Conservation (phyloP, 2,797 vertebrate species). For the Pantherophis alleghaniensis region DNA sequence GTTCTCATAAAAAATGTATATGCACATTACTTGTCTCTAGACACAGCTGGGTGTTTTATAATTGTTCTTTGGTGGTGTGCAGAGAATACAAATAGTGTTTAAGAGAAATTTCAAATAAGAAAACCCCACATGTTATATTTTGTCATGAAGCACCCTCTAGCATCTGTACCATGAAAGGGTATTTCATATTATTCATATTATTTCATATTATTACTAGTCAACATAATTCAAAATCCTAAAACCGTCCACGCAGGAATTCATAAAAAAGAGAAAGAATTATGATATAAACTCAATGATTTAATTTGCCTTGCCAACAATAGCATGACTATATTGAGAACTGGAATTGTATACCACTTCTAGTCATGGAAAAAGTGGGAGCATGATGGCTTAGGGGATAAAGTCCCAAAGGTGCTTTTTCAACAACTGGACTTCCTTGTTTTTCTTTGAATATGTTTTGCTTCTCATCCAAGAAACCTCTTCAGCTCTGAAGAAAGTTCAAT, state of each 20-base stretch:
- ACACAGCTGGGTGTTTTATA: neutral
- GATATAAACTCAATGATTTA: neutral
- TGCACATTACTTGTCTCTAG: neutral
- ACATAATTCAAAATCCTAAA: neutral
- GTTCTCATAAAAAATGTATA: conserved; percentile 5
- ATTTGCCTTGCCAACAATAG: neutral
- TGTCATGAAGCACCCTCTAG: neutral
- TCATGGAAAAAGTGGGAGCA: neutral
- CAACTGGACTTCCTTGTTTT: too few relatives aligned
- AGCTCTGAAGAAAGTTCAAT: too few relatives aligned
- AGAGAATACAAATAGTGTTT: conserved; percentile 1
- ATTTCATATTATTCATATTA: neutral
- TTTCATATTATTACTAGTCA: neutral
- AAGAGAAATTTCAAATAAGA: neutral
- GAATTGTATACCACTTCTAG: neutral
- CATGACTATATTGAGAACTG: neutral
- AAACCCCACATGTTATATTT: neutral
- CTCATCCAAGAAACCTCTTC: too few relatives aligned
- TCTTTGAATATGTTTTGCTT: too few relatives aligned
- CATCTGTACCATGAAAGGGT: neutral
- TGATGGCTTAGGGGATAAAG: neutral
- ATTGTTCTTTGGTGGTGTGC: neutral
- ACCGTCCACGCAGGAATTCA: neutral
- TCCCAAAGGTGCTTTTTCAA: too few relatives aligned
- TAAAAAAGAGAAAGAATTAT: neutral